These are phyloP conservation scores for Ibycter americanus DNA, from an alignment of 2,797 vertebrate species.

Conservation along the genomic window DNA sequence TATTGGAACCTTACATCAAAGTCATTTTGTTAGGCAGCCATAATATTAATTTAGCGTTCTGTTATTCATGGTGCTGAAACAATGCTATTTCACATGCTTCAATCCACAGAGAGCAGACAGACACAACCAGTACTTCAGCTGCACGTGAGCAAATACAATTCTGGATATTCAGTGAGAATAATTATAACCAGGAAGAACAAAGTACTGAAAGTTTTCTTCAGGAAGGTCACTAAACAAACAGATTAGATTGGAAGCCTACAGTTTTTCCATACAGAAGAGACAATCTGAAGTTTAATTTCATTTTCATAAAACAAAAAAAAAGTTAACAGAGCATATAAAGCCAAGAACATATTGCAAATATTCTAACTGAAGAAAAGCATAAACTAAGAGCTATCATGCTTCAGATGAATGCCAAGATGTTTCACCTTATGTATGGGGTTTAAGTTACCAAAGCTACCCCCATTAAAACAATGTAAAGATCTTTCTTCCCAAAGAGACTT, in stretches of 20 bases:
- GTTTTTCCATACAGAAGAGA: neutral
- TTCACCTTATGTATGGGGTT: neutral
- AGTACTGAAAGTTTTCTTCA: neutral
- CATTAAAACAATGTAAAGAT: neutral
- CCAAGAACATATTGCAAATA: neutral
- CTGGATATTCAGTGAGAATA: neutral
- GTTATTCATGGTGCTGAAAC: neutral
- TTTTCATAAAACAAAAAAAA: neutral
- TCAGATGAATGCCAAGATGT: neutral
- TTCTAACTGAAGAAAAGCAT: neutral
- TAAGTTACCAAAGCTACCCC: neutral
- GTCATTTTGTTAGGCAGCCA: neutral
- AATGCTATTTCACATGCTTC: neutral
- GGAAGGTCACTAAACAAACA: neutral
- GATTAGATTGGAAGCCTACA: neutral
- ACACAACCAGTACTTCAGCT: neutral
- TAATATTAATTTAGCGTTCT: neutral
- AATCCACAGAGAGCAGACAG: neutral
- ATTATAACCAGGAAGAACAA: neutral
- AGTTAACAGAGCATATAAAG: neutral
- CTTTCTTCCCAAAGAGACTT: neutral
- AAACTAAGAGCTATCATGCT: neutral
- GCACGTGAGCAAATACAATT: neutral
- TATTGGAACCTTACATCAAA: neutral
- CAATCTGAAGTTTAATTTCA: neutral